A percentile compares a stretch with the other conserved stretches of the same genome.
Evolutionary conservation across 2,797 vertebrate species (phyloP).

Genomic region (Sitta carolinensis): DNA sequence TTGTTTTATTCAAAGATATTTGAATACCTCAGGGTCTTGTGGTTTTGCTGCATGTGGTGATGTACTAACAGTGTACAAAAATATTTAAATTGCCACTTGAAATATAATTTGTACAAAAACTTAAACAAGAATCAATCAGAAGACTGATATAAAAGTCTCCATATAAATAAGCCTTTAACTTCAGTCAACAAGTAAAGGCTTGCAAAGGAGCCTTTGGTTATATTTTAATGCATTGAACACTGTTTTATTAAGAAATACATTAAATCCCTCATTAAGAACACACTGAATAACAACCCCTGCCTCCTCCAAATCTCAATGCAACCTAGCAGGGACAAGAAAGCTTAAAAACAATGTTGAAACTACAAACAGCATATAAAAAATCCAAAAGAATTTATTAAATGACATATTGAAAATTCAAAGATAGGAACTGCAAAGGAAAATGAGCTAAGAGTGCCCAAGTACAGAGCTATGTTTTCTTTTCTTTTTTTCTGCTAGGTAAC

Average conservation of each 20-base stretch:
- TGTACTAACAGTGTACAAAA: background rate
- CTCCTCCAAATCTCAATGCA: background rate
- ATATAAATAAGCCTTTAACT: background rate
- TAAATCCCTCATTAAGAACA: background rate
- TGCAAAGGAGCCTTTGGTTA: background rate
- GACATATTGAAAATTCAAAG: background rate
- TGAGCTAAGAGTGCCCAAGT: background rate
- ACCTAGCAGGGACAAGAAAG: background rate
- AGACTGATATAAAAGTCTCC: background rate
- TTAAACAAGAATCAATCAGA: slow-evolving; percentile 15
- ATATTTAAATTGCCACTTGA: slow-evolving; percentile 33
- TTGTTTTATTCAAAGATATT: background rate
- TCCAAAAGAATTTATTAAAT: background rate
- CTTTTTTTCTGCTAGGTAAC: background rate
- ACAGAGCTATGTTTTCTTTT: background rate
- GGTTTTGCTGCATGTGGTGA: slow-evolving; percentile 16
- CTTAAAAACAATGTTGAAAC: background rate
- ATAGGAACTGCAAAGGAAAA: background rate
- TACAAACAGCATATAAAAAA: background rate
- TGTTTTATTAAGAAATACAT: background rate
- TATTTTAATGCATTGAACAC: background rate
- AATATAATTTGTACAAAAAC: slow-evolving; percentile 33
- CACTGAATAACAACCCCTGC: background rate
- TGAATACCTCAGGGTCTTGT: background rate
- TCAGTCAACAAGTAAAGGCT: slow-evolving; percentile 1